Evolutionary conservation across 2,113 vertebrate genomes (phyloP).

Genomic region (Pholis gunnellus): DNA sequence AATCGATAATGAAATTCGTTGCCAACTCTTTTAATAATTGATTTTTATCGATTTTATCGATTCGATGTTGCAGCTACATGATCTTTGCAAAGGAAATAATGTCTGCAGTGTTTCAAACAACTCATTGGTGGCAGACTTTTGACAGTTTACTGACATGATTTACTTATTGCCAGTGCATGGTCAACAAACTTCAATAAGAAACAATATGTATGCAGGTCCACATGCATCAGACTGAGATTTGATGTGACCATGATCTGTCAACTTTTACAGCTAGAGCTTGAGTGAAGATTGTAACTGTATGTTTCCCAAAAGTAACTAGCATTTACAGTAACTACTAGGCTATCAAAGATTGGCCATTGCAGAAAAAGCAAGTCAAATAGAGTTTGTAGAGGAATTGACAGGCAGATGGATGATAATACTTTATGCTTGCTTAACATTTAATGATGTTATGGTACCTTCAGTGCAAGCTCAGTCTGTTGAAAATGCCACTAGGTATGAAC

Average conservation of each 20-base stretch:
- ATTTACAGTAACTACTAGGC: not conserved
- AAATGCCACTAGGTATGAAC: not conserved
- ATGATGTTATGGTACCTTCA: conserved; percentile 1
- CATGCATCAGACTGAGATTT: not conserved
- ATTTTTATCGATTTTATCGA: no score
- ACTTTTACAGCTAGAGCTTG: not conserved
- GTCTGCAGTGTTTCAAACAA: no score
- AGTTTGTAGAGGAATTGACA: not conserved
- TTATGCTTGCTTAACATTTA: not conserved
- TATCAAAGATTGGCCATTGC: not conserved
- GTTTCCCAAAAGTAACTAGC: not conserved
- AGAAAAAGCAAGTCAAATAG: not conserved
- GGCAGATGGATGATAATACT: not conserved
- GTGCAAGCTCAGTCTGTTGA: not conserved
- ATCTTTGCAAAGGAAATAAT: no score
- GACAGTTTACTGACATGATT: no score
- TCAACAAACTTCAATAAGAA: not conserved
- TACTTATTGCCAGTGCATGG: not conserved
- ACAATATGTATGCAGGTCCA: no score
- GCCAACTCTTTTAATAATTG: no score
- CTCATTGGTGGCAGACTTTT: no score
- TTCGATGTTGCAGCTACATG: no score
- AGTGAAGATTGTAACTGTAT: not conserved
- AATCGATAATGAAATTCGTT: no score
- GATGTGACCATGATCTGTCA: not conserved